A percentile compares a stretch with the other conserved stretches of the same genome.
Evolutionary conservation across 2,888 invertebrate species (phyloP).

Genomic region (Drepanosiphum platanoidis): DNA sequence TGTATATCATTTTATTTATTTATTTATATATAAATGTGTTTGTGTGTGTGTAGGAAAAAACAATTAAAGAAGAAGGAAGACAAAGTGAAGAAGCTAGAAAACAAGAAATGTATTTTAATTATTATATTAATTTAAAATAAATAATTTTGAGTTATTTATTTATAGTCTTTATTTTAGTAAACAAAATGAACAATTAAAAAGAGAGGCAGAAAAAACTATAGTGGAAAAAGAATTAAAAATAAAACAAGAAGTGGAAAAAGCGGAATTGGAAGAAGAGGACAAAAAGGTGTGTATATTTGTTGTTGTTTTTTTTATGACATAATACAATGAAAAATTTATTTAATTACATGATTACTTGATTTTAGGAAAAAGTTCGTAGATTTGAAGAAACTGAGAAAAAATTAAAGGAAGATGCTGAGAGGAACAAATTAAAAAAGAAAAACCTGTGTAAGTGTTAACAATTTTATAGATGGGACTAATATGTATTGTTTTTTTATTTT

Average conservation of each 20-base stretch:
- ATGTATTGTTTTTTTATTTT: no score
- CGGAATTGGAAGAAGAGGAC: conserved; percentile 60
- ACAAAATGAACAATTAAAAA: conserved; percentile 63
- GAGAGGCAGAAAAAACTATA: conserved; percentile 50
- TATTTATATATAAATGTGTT: no score
- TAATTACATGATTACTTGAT: background rate
- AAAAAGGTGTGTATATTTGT: conserved; percentile 37
- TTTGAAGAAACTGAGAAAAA: conserved; percentile 70
- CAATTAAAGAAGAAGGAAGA: conserved; percentile 59
- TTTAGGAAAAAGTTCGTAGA: conserved; percentile 65
- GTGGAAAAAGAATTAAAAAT: conserved; percentile 63
- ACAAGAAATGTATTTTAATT: conserved; percentile 48
- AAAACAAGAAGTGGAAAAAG: conserved; percentile 63
- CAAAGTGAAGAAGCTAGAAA: conserved; percentile 57
- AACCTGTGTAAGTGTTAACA: no score
- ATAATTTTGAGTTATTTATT: conserved; percentile 10
- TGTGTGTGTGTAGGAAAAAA: conserved; percentile 53
- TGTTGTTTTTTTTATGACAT: no score
- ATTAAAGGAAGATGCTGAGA: conserved; percentile 70
- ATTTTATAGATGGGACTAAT: no score
- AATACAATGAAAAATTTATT: background rate
- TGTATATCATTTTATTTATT: background rate
- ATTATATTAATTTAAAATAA: background rate
- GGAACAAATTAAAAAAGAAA: conserved; percentile 70
- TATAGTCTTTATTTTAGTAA: conserved; percentile 64